These are phyloP conservation scores for Macaria liturata DNA, from an alignment of 2,888 invertebrate species.

Conservation along the genomic window DNA sequence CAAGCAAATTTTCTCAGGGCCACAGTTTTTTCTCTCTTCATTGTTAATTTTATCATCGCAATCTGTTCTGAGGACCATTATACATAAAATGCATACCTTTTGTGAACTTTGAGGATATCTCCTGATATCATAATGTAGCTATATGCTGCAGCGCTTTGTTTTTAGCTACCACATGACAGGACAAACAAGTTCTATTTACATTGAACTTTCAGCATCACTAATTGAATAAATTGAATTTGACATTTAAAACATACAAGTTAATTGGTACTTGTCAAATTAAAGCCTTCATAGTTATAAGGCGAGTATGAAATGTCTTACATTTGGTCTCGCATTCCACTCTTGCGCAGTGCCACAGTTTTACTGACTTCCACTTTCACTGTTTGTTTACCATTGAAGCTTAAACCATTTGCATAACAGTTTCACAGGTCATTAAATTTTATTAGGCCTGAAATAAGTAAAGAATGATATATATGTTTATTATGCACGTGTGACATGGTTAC, in stretches of 20 bases:
- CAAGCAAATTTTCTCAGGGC: constrained; percentile 59
- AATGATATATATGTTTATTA: too few relatives aligned
- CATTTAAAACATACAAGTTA: too few relatives aligned
- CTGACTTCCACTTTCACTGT: constrained; percentile 24
- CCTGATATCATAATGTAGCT: background rate
- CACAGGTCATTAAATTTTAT: constrained; percentile 9
- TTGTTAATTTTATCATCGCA: constrained; percentile 40
- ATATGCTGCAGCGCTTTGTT: background rate
- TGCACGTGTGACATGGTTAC: too few relatives aligned
- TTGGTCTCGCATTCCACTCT: background rate
- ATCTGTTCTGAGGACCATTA: constrained; percentile 32
- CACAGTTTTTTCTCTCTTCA: constrained; percentile 49
- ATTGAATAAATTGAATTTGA: too few relatives aligned
- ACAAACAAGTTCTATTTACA: background rate
- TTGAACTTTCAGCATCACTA: too few relatives aligned
- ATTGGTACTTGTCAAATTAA: too few relatives aligned
- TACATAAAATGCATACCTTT: constrained; percentile 9
- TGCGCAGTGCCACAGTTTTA: constrained; percentile 2
- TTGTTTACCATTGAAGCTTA: constrained; percentile 19
- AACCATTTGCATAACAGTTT: constrained; percentile 28
- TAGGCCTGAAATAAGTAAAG: too few relatives aligned
- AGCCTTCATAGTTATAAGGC: too few relatives aligned
- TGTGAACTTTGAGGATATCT: constrained; percentile 19
- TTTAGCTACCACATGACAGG: background rate
- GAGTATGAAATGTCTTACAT: too few relatives aligned